Conservation (phyloP, 2,113 vertebrate species). For the Ceratotherium simum region DNA sequence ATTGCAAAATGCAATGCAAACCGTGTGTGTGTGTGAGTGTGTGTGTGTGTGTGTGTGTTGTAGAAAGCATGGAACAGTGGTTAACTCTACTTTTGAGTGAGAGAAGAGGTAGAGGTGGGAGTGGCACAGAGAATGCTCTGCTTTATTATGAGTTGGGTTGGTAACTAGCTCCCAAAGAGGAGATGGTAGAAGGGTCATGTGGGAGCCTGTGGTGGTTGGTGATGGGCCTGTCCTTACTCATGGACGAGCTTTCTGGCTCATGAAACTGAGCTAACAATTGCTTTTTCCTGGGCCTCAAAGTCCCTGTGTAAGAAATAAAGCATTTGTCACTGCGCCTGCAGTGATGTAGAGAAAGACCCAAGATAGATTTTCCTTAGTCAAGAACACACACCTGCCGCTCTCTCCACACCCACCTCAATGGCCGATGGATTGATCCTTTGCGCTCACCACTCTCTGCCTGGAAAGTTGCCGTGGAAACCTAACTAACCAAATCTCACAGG, state of each 20-base stretch:
- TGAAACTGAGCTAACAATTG: conserved; percentile 66
- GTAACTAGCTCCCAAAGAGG: not conserved
- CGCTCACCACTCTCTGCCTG: conserved; percentile 65
- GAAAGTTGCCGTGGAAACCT: conserved; percentile 64
- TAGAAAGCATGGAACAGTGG: not conserved
- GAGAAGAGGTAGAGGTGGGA: not conserved
- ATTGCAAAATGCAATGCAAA: not conserved
- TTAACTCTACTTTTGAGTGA: not conserved
- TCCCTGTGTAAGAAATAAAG: conserved; percentile 63
- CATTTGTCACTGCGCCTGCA: conserved; percentile 24
- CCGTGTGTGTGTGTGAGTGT: not conserved
- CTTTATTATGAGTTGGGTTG: not conserved
- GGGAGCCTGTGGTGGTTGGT: not conserved
- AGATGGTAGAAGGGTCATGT: conserved; percentile 29
- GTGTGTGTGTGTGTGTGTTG: rapidly evolving
- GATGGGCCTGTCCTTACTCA: conserved; percentile 21
- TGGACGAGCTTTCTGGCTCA: conserved; percentile 64
- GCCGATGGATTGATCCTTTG: conserved; percentile 27
- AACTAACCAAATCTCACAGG: conserved; percentile 83
- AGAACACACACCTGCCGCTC: conserved; percentile 44
- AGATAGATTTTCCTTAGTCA: conserved; percentile 40
- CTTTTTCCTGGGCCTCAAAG: conserved; percentile 55
- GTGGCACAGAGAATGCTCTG: not conserved
- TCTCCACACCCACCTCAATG: conserved; percentile 42
- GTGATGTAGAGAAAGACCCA: conserved; percentile 56